Evolutionary conservation across 2,113 vertebrate genomes (phyloP).

Genomic region (Grantiella picta): DNA sequence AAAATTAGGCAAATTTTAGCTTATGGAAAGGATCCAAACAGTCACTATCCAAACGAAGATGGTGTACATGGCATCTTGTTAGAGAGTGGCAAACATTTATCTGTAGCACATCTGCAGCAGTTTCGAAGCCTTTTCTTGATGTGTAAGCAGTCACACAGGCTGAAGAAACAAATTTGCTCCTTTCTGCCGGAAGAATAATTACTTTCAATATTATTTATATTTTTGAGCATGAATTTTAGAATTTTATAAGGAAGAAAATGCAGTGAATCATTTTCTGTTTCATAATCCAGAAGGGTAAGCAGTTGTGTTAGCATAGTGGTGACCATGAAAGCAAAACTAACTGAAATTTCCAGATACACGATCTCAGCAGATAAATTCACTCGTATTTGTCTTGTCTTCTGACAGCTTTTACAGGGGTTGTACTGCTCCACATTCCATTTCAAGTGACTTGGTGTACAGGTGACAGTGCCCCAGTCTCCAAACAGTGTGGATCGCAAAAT

Average conservation of each 20-base stretch:
- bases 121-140: background rate
- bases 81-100: background rate
- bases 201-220: background rate
- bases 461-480: background rate
- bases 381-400: background rate
- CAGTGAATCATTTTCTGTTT: background rate
- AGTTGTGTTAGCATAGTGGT: background rate
- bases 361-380: background rate
- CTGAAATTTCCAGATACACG: constrained; percentile 18
- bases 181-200: background rate
- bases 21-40: background rate
- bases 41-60: background rate
- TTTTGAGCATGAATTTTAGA: background rate
- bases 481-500: background rate
- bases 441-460: background rate
- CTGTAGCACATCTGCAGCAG: background rate
- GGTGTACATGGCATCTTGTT: background rate
- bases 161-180: background rate
- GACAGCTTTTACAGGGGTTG: background rate
- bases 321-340: background rate
- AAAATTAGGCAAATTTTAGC: background rate
- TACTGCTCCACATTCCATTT: background rate
- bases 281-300: background rate
- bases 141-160: background rate
- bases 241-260: background rate